A percentile compares a stretch with the other conserved stretches of the same genome.
phyloP scores from a whole-genome alignment of 2,888 invertebrate genomes.

The Dasypogon diadema region DNA sequence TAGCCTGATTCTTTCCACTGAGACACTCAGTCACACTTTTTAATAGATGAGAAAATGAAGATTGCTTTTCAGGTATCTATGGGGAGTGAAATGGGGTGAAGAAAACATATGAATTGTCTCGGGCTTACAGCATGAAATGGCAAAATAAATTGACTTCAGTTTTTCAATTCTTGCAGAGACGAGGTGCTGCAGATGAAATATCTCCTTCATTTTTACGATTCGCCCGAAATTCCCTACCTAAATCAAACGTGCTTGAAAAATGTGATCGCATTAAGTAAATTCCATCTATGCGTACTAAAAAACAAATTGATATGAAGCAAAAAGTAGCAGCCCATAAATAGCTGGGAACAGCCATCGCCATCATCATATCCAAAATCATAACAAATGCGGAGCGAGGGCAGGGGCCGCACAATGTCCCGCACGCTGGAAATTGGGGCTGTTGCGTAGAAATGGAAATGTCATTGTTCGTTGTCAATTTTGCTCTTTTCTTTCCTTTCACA shows the following conservation, averaged over 20 bases:
- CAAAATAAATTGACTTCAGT: too few relatives aligned
- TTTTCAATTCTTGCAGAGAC: not conserved
- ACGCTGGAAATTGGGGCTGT: not conserved
- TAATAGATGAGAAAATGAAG: too few relatives aligned
- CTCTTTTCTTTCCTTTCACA: not conserved
- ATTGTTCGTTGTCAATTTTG: conserved; percentile 39
- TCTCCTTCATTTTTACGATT: not conserved
- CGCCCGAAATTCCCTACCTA: not conserved
- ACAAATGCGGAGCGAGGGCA: not conserved
- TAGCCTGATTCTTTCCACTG: too few relatives aligned
- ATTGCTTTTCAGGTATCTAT: too few relatives aligned
- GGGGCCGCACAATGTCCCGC: not conserved
- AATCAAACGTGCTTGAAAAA: not conserved
- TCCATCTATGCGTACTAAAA: conserved; percentile 4
- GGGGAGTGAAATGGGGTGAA: too few relatives aligned
- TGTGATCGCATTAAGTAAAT: conserved; percentile 1
- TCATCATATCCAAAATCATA: conserved; percentile 13
- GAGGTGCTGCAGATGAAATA: not conserved
- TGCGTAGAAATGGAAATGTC: conserved; percentile 40
- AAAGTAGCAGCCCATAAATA: conserved; percentile 13
- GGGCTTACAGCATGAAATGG: too few relatives aligned
- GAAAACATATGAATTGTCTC: too few relatives aligned
- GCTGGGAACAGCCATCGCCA: conserved; percentile 20
- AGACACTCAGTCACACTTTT: too few relatives aligned
- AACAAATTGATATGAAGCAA: conserved; percentile 10